Base-by-base conservation (phyloP, 1,140 invertebrate species). In the Drosophila yakuba region DNA sequence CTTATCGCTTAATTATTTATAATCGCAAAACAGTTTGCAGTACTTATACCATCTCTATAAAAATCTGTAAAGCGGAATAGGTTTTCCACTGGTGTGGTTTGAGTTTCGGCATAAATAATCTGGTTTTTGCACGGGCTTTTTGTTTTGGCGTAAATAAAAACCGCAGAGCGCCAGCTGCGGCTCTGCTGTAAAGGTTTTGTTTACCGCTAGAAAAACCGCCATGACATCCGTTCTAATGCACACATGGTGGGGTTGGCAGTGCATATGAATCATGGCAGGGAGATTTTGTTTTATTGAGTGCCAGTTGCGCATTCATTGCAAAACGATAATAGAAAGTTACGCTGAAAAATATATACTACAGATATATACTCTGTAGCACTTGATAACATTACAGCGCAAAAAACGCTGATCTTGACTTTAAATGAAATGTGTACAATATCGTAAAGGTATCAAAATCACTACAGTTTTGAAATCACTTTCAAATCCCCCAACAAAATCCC, bases 171-270 rank as follows among this genome's bases (percentile, higher is more conserved):
- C 69, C 80, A 80, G 77, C 77, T 80, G 78, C 48, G 44, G 50
- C 74, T 47, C 60, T 28, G 68, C 56, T 63, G 71, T 58, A 66
- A 78, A 74, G 63, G 64, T 78, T 68, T 82, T 83, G 80, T 58
- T 83, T 58, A 74, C 79, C 74, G 79, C 79, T 59, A 32, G 17
- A 67, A 62, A 77, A 78, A 81, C 79, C 79, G 68, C 78, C 66
- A 81, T 81, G 79, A 77, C 74, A 81, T 81, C 78, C 79, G 78
- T 69, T 76, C 60, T 80, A 71, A 69, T 74, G 57, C 38, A 73
- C 72, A 75, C 55, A 61, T 55, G 47, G 59, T 36, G 43, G 36
- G 25, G 43, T 35, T 41, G 28, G 45, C 45, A 47, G 51, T 50
- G 35, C 45, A 58, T 32, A 52, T 59, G 56, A 58, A 76, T 66